Evolutionary conservation across 1,140 invertebrate genomes (phyloP), one percentile per base, ranked within the genome.

Genomic region (Conopomorpha cramerella): DNA sequence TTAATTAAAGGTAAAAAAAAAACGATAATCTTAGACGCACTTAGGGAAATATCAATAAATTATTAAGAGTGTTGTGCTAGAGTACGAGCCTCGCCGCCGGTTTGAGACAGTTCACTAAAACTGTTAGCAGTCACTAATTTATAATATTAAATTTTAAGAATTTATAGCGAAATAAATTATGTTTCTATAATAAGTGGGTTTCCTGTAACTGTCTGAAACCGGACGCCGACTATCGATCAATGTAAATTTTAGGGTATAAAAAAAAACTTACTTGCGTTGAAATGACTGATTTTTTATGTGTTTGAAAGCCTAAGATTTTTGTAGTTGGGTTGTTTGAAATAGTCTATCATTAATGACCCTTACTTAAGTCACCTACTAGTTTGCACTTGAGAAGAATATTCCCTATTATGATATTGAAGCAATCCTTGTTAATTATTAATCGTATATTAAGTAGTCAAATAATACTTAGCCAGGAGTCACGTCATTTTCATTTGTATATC

Each of bases 231-330:
- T 57, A 63, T 68, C 55, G 58, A 64, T 71, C 65, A 63, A 59
- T 72, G 67, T 76, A 76, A 46, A 72, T 70, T 68, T 63, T 67
- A 70, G 61, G 70, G 62, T 66, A 66, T 63, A n/a, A n/a, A n/a
- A n/a, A n/a, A n/a, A n/a, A n/a, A 70, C 56, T 74, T 58, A 63
- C 68, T 76, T 76, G 53, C 58, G 64, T 76, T 76, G 64, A 77
- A 78, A 77, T 74, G 77, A 79, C 77, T 79, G 77, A 79, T 78
- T 76, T 77, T 67, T 78, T 76, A 77, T 65, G 62, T 57, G 68
- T 77, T 76, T 64, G 62, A 64, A 55, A 59, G 71, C 67, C 72
- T 78, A 68, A 73, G 67, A 76, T n/a, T 65, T 67, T 63, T 66
- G 56, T 64, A 71, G 58, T 59, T 71, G 56, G 53, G 58, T 72